phyloP scores from a whole-genome alignment of 2,113 vertebrate genomes.

The Hippoglossus stenolepis region DNA sequence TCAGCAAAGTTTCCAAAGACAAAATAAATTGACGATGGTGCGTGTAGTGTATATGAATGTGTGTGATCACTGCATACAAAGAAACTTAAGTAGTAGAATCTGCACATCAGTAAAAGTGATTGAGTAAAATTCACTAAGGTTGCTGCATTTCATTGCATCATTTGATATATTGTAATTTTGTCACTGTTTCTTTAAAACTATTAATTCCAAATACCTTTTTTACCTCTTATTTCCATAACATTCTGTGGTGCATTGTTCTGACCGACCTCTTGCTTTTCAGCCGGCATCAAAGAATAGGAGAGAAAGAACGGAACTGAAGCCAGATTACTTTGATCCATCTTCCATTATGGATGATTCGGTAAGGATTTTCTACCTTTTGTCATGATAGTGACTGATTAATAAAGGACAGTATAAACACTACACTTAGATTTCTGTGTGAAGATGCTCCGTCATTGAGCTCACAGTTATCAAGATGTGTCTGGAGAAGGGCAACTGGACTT shows the following conservation, averaged over 20 bases:
- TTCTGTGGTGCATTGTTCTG: slow-evolving; percentile 21
- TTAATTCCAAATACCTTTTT: neutral
- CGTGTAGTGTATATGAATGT: neutral
- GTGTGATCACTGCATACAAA: too few relatives aligned
- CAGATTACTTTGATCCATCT: slow-evolving; percentile 75
- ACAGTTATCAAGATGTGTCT: too few relatives aligned
- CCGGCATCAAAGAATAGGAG: slow-evolving; percentile 74
- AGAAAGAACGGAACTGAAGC: slow-evolving; percentile 71
- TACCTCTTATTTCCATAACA: neutral
- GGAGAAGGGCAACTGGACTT: too few relatives aligned
- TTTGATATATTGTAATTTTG: too few relatives aligned
- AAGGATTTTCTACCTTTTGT: slow-evolving; percentile 14
- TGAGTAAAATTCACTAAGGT: too few relatives aligned
- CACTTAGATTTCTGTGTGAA: too few relatives aligned
- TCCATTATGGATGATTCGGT: slow-evolving; percentile 77
- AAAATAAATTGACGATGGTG: neutral
- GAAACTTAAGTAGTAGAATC: neutral
- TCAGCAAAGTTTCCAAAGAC: slow-evolving; percentile 1
- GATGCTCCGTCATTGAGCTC: too few relatives aligned
- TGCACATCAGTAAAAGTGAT: neutral
- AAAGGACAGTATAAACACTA: too few relatives aligned
- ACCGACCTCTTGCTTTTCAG: slow-evolving; percentile 54
- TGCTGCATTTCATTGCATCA: too few relatives aligned
- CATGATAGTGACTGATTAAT: too few relatives aligned
- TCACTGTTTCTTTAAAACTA: neutral